Base-by-base conservation (phyloP, 92 coral and sea anemone genomes). In the Epizoanthus stellaris region DNA sequence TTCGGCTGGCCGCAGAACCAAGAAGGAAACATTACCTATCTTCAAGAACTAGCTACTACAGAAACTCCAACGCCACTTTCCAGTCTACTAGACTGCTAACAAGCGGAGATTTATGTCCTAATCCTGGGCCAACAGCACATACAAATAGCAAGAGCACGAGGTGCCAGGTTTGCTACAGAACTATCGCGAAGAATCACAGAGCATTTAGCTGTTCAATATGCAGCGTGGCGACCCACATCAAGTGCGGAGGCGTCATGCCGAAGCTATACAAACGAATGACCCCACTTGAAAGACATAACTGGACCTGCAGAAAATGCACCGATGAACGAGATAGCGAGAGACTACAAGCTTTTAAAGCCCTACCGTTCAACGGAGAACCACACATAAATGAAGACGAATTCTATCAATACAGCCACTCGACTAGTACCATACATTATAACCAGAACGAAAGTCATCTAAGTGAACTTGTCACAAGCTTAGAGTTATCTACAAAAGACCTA, bases 121-220 rank as follows among this genome's bases (percentile, higher is more conserved):
- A 83, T n/a, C 80, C 88, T 16, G 88, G 88, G 16, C 82, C 82
- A 36, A 39, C 71, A 23, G n/a, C 64, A 59, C 64, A 59, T 59
- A 59, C 64, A 59, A 13, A 59, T n/a, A 61, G 25, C 7, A 17
- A 61, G 30, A 61, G 25, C 2, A 61, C 23, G 66, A 61, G 20
- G 66, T 61, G 66, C 25, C 66, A 61, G 1, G 64, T 61, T 4
- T 61, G 66, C 66, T 61, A 19, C 25, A 17, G 66, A 61, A 61
- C 66, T 0, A n/a, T 17, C 66, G 66, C 25, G 25, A 61, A 61
- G 66, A 61, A 61, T 17, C 66, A 61, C 9, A 30, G 36, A 30
- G 36, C 25, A 23, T 23, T 23, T 23, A 23, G 25, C 25, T 23
- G 25, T 23, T 23, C 25, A 23, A 23, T 23, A 23, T 23, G 25